Evolutionary conservation across 2,797 vertebrate species (phyloP).

Genomic region (Scyliorhinus canicula): DNA sequence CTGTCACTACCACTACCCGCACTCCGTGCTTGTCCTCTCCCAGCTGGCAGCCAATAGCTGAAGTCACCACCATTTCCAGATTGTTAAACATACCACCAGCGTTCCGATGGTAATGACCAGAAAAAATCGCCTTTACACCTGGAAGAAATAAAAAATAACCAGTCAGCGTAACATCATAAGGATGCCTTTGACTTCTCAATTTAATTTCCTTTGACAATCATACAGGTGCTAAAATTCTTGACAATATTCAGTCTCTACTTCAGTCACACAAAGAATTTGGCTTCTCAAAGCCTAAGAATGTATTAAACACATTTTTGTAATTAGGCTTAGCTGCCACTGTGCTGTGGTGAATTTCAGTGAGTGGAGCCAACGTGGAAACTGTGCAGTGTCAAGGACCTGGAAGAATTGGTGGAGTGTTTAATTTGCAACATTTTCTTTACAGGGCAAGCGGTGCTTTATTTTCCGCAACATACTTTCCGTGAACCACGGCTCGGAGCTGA

Average conservation of each 20-base stretch:
- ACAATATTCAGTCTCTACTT: neutral
- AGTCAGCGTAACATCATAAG: neutral
- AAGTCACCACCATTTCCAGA: slow-evolving; percentile 90
- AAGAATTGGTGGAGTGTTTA: neutral
- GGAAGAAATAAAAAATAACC: slow-evolving; percentile 38
- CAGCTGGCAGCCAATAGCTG: slow-evolving; percentile 89
- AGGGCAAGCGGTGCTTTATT: neutral
- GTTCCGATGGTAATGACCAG: slow-evolving; percentile 89
- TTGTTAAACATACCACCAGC: slow-evolving; percentile 71
- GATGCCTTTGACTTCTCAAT: neutral
- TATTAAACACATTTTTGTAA: neutral
- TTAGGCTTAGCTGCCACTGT: neutral
- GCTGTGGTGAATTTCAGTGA: neutral
- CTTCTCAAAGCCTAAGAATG: neutral
- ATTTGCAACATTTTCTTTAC: neutral
- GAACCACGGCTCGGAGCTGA: neutral
- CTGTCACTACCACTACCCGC: slow-evolving; percentile 79
- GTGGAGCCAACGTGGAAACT: neutral
- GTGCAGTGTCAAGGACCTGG: neutral
- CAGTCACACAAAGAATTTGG: neutral
- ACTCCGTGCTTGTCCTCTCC: slow-evolving; percentile 79
- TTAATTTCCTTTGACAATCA: neutral
- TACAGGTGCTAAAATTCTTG: neutral
- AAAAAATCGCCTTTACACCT: slow-evolving; percentile 88
- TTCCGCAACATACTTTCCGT: neutral